phyloP scores from a whole-genome alignment of 2,888 invertebrate genomes.

The Tipula vernalis region DNA sequence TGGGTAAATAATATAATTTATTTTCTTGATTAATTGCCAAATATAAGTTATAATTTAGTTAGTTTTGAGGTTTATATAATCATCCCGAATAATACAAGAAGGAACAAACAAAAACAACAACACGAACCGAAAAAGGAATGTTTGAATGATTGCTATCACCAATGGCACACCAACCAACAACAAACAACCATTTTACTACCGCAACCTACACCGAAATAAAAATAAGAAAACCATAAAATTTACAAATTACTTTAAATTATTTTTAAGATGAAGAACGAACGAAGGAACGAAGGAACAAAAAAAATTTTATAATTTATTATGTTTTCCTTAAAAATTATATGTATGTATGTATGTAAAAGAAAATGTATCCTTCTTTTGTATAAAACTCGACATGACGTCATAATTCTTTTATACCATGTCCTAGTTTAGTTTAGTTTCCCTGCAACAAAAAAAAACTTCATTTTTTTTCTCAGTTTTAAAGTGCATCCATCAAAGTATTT shows the following conservation, averaged over 20 bases:
- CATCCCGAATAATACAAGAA: background rate
- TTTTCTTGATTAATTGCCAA: background rate
- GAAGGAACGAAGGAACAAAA: background rate
- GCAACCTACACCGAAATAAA: background rate
- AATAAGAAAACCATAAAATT: background rate
- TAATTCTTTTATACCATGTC: background rate
- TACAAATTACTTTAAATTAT: background rate
- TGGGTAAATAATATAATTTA: background rate
- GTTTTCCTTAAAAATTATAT: background rate
- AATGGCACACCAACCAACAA: background rate
- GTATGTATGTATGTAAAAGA: background rate
- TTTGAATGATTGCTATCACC: background rate
- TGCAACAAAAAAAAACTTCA: background rate
- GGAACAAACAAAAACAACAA: background rate
- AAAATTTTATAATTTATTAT: background rate
- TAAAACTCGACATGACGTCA: background rate
- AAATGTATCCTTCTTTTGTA: background rate
- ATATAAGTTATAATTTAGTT: background rate
- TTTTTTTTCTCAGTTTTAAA: background rate
- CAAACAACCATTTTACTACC: background rate
- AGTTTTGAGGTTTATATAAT: constrained; percentile 4
- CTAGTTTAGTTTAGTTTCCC: background rate
- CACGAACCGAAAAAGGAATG: background rate
- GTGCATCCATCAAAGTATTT: background rate
- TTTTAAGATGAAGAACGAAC: background rate